Percentiles rank a stretch among this genome's conserved stretches.
phyloP scores from a whole-genome alignment of 1,140 invertebrate species.

The Delia radicum region DNA sequence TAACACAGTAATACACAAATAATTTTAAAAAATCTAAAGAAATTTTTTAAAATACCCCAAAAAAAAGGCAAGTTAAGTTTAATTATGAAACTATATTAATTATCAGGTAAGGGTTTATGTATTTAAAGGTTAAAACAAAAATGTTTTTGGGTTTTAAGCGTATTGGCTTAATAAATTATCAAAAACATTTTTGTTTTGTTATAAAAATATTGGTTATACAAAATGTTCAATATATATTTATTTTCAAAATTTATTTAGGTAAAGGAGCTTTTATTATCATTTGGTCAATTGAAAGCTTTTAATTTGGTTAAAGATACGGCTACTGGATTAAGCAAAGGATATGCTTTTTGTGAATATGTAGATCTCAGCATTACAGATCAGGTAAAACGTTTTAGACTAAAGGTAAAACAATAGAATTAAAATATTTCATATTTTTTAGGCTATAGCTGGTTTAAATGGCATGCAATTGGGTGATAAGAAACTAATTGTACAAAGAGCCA shows the following conservation, averaged over 20 bases:
- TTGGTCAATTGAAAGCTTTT: slow-evolving; percentile 96
- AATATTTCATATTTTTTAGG: slow-evolving; percentile 60
- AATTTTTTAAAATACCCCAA: neutral
- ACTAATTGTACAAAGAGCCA: slow-evolving; percentile 95
- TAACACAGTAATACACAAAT: neutral
- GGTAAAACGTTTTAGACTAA: slow-evolving; percentile 62
- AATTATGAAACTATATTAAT: neutral
- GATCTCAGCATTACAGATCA: slow-evolving; percentile 97
- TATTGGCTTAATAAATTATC: neutral
- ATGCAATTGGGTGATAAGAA: slow-evolving; percentile 99
- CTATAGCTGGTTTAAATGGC: slow-evolving; percentile 97
- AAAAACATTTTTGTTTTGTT: neutral
- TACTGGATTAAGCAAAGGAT: slow-evolving; percentile 96
- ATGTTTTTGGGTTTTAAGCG: too few relatives aligned
- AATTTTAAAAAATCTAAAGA: neutral
- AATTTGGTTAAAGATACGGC: slow-evolving; percentile 98
- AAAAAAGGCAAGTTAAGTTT: slow-evolving; percentile 20
- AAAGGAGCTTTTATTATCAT: slow-evolving; percentile 94
- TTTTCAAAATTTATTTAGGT: slow-evolving; percentile 65
- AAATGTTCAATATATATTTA: neutral
- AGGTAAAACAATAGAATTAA: neutral
- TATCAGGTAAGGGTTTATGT: neutral
- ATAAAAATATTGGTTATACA: neutral
- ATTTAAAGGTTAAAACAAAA: neutral
- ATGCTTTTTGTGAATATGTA: slow-evolving; percentile 99